These are phyloP conservation scores for Deilephila elpenor DNA, from an alignment of 2,888 invertebrate species.

Conservation along the genomic window DNA sequence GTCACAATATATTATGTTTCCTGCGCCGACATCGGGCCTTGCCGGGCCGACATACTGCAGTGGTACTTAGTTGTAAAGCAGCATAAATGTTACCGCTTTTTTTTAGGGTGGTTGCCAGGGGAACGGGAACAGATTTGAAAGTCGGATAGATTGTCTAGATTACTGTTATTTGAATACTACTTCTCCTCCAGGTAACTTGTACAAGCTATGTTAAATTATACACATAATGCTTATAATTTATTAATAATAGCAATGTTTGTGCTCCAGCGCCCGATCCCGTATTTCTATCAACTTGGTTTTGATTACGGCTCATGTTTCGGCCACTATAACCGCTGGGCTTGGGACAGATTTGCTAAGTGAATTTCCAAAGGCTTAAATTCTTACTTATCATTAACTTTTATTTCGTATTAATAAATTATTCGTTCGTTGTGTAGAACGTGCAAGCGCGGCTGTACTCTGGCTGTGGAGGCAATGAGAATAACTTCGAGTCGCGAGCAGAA, in stretches of 20 bases:
- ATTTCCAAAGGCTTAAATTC: slow-evolving; percentile 36
- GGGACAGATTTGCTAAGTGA: slow-evolving; percentile 62
- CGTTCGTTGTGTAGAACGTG: slow-evolving; percentile 56
- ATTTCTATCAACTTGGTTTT: slow-evolving; percentile 63
- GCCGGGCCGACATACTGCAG: slow-evolving; percentile 68
- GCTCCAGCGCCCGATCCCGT: slow-evolving; percentile 56
- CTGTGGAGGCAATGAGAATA: slow-evolving; percentile 76
- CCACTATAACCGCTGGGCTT: slow-evolving; percentile 66
- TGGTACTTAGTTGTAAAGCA: slow-evolving; percentile 70
- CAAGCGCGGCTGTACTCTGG: slow-evolving; percentile 68
- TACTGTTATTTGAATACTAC: slow-evolving; percentile 55
- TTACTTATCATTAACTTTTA: background rate
- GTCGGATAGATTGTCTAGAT: slow-evolving; percentile 46
- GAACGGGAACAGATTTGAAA: slow-evolving; percentile 73
- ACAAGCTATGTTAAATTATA: background rate
- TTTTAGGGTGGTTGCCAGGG: slow-evolving; percentile 77
- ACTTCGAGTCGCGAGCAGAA: slow-evolving; percentile 61
- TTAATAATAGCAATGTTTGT: slow-evolving; percentile 2
- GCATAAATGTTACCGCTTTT: slow-evolving; percentile 65
- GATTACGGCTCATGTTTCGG: slow-evolving; percentile 73
- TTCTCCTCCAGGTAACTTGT: slow-evolving; percentile 43
- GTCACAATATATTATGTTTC: slow-evolving; percentile 66
- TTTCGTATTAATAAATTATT: slow-evolving; percentile 5
- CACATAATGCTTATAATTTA: no score
- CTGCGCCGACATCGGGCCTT: slow-evolving; percentile 73